A percentile compares a stretch with the other conserved stretches of the same genome.
Conservation (phyloP, 1,140 invertebrate species). For the Argopecten irradians region DNA sequence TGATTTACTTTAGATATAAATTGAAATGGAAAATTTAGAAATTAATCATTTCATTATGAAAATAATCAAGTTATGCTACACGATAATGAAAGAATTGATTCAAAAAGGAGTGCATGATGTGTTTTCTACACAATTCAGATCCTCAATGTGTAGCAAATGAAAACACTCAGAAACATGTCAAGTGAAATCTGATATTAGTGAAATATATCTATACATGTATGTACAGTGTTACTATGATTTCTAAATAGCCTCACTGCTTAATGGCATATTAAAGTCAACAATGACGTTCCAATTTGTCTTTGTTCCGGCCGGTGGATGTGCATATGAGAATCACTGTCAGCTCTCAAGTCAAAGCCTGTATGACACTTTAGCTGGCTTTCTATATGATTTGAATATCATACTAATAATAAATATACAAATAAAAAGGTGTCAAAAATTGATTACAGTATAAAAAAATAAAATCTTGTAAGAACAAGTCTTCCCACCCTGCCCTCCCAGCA, state of each 20-base stretch:
- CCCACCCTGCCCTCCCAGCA: not conserved
- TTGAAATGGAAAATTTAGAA: not conserved
- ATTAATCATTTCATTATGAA: not conserved
- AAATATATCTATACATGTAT: too few species aligned
- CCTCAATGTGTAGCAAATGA: not conserved
- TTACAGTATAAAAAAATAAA: constrained; percentile 19
- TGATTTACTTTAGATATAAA: not conserved
- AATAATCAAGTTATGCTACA: not conserved
- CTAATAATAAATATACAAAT: constrained; percentile 24
- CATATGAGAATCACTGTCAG: not conserved
- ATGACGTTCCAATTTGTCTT: not conserved
- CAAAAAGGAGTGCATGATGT: not conserved
- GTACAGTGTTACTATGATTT: not conserved
- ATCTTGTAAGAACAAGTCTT: not conserved
- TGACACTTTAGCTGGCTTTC: constrained; percentile 4
- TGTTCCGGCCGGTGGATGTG: constrained; percentile 10
- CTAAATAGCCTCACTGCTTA: not conserved
- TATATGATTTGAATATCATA: not conserved
- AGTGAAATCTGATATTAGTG: not conserved
- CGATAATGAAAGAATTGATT: not conserved
- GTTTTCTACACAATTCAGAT: not conserved
- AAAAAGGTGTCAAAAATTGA: constrained; percentile 23
- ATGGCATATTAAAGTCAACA: not conserved
- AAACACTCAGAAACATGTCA: not conserved
- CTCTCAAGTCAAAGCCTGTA: not conserved